Conservation (phyloP, 2,888 invertebrate species). For the Scaptomyza parva region DNA sequence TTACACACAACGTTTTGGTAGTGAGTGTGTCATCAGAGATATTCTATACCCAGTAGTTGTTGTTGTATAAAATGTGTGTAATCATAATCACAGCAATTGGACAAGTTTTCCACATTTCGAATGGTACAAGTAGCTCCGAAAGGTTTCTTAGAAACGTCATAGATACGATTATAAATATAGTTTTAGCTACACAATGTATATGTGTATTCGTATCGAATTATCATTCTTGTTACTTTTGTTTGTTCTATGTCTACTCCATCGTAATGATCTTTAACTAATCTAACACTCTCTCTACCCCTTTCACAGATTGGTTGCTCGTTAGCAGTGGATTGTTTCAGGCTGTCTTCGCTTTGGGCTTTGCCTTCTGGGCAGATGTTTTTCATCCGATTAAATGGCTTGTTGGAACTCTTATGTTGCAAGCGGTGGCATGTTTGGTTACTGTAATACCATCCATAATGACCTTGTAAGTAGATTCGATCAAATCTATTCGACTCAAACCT, state of each 20-base stretch:
- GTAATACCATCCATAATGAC: slow-evolving; percentile 87
- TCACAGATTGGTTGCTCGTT: slow-evolving; percentile 87
- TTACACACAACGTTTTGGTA: not conserved
- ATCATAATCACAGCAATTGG: slow-evolving; percentile 33
- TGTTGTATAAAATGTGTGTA: slow-evolving; percentile 25
- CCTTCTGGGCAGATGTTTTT: slow-evolving; percentile 87
- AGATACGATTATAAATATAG: not conserved
- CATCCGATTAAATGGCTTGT: slow-evolving; percentile 88
- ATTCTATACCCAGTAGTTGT: not conserved
- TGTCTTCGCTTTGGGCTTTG: slow-evolving; percentile 85
- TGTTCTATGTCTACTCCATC: too few species aligned
- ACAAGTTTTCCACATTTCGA: slow-evolving; percentile 19
- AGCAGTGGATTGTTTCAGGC: slow-evolving; percentile 86
- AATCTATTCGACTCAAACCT: not conserved
- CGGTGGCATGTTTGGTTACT: slow-evolving; percentile 85
- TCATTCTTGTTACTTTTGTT: not conserved
- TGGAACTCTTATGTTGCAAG: slow-evolving; percentile 86
- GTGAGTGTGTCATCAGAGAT: slow-evolving; percentile 51
- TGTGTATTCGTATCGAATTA: not conserved
- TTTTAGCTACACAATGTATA: too few species aligned
- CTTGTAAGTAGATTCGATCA: slow-evolving; percentile 77
- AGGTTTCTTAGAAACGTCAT: slow-evolving; percentile 21
- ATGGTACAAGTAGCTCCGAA: not conserved
- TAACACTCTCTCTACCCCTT: not conserved
- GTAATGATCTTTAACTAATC: not conserved